Conservation (phyloP, 2,113 vertebrate species). For the Kryptolebias marmoratus region DNA sequence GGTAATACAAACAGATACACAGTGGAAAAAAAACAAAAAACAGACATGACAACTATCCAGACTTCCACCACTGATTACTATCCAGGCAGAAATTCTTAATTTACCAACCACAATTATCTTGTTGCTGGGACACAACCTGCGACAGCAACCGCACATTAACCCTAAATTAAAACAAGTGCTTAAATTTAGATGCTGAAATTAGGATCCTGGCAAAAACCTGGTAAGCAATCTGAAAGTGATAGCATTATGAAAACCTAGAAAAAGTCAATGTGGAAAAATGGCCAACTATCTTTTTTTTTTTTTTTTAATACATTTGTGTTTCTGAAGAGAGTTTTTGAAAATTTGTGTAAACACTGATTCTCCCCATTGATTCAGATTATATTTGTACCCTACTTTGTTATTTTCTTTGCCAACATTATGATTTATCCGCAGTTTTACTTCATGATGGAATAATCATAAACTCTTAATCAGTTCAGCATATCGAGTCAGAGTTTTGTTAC, state of each 20-base stretch:
- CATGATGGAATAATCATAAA: neutral
- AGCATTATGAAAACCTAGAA: neutral
- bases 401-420: neutral
- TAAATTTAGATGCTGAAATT: constrained; percentile 33
- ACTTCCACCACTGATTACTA: neutral
- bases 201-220: constrained; percentile 18
- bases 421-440: neutral
- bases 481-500: constrained; percentile 1
- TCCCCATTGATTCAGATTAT: too few relatives aligned
- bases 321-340: too few relatives aligned
- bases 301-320: too few relatives aligned
- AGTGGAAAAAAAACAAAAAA: neutral
- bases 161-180: constrained; percentile 37
- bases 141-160: constrained; percentile 29
- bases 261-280: neutral
- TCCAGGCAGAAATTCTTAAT: neutral
- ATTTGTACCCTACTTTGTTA: too few relatives aligned
- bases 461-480: too few relatives aligned
- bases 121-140: neutral
- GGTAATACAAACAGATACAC: too few relatives aligned
- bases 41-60: neutral
- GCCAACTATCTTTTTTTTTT: too few relatives aligned
- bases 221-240: constrained; percentile 35
- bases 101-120: constrained; percentile 5
- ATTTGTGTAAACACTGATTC: too few relatives aligned